A percentile compares a stretch with the other conserved stretches of the same genome.
These are phyloP conservation scores for Semaprochilodus insignis DNA, from an alignment of 2,797 vertebrate genomes.

Conservation along the genomic window DNA sequence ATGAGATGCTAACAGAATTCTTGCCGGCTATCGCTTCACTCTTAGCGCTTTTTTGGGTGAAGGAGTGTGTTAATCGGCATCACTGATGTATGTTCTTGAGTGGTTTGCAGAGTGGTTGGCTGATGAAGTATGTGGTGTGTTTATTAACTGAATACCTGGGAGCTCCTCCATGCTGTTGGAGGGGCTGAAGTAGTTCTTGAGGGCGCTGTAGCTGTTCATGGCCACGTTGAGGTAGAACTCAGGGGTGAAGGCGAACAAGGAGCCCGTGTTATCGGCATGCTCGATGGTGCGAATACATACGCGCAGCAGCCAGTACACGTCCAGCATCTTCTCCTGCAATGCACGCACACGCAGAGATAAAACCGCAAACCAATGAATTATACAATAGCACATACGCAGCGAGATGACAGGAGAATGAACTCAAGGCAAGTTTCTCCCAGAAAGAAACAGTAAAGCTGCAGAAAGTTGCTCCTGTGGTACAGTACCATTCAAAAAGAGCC, in stretches of 20 bases:
- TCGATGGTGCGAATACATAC: slow-evolving; percentile 93
- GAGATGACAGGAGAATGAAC: background rate
- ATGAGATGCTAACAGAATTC: background rate
- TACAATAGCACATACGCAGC: background rate
- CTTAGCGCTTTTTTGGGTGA: background rate
- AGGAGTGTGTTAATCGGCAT: background rate
- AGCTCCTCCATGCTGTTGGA: slow-evolving; percentile 95
- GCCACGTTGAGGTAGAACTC: slow-evolving; percentile 98
- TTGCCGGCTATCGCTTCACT: background rate
- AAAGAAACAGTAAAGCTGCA: background rate
- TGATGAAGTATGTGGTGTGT: background rate
- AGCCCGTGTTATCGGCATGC: slow-evolving; percentile 88
- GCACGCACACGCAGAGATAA: background rate
- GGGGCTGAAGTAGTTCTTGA: slow-evolving; percentile 98
- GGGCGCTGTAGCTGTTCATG: slow-evolving; percentile 97
- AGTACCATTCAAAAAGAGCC: background rate
- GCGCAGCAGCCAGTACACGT: slow-evolving; percentile 93
- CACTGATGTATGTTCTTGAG: background rate
- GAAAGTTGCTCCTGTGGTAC: background rate
- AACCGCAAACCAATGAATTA: background rate
- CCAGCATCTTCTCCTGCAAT: slow-evolving; percentile 94
- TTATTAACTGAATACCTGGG: slow-evolving; percentile 80
- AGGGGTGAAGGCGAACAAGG: slow-evolving; percentile 91
- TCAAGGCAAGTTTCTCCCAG: background rate
- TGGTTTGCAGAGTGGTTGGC: background rate